phyloP scores from a whole-genome alignment of 1,140 invertebrate genomes.

The Calephelis nemesis region DNA sequence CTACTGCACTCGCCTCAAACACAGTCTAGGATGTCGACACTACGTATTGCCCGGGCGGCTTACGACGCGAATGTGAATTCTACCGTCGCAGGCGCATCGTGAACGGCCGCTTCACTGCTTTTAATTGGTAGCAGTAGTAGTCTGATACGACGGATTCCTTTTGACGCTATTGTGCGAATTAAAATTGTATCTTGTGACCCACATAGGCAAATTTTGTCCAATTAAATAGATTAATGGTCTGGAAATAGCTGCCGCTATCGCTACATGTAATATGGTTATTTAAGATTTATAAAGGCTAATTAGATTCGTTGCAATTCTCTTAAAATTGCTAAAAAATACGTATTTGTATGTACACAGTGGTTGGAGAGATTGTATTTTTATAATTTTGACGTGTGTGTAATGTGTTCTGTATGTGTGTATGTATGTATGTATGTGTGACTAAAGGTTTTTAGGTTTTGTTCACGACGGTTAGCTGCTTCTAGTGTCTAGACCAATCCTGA shows the following conservation, averaged over 20 bases:
- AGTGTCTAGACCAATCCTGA: too few species aligned
- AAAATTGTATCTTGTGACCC: conserved; percentile 30
- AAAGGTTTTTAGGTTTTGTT: too few species aligned
- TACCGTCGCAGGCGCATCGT: conserved; percentile 61
- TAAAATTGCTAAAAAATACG: too few species aligned
- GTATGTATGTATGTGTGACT: too few species aligned
- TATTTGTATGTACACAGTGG: too few species aligned
- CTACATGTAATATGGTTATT: too few species aligned
- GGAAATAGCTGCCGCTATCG: neutral
- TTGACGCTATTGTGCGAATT: conserved; percentile 29
- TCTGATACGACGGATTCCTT: conserved; percentile 23
- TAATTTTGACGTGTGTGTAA: too few species aligned
- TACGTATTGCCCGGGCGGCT: conserved; percentile 59
- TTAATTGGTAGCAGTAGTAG: conserved; percentile 27
- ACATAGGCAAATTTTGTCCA: conserved; percentile 34
- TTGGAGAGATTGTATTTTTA: too few species aligned
- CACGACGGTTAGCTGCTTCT: too few species aligned
- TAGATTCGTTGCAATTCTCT: too few species aligned
- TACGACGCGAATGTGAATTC: conserved; percentile 67
- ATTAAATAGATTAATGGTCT: conserved; percentile 8
- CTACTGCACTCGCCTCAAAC: conserved; percentile 3
- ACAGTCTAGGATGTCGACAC: conserved; percentile 21
- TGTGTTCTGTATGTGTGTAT: too few species aligned
- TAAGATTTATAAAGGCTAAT: too few species aligned
- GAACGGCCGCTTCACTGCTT: conserved; percentile 47